phyloP scores from a whole-genome alignment of 2,888 invertebrate species.

The Meganola albula region DNA sequence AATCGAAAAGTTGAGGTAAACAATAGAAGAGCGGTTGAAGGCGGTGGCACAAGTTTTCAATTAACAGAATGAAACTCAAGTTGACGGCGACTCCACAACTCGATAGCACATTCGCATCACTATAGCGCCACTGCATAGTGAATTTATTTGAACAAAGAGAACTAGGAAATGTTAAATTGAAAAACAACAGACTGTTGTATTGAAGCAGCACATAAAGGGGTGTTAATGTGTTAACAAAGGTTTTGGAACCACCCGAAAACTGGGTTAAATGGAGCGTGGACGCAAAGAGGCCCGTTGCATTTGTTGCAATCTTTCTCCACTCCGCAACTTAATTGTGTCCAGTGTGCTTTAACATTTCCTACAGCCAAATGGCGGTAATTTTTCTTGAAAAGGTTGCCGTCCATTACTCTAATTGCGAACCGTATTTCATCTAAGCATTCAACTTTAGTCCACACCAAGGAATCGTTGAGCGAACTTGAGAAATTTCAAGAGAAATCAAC shows the following conservation, averaged over 20 bases:
- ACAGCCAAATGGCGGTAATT: constrained; percentile 69
- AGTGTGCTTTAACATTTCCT: constrained; percentile 60
- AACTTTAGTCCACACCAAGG: constrained; percentile 59
- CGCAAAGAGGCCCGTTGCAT: constrained; percentile 58
- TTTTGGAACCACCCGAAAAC: constrained; percentile 46
- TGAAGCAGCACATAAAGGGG: constrained; percentile 28
- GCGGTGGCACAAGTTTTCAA: constrained; percentile 47
- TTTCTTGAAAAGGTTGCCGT: constrained; percentile 59
- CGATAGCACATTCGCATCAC: constrained; percentile 23
- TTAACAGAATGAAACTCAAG: constrained; percentile 41
- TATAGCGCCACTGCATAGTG: constrained; percentile 16
- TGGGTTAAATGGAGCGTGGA: constrained; percentile 69
- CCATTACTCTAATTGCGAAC: constrained; percentile 75
- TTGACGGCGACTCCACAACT: constrained; percentile 26
- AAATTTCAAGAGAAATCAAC: constrained; percentile 61
- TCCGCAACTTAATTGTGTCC: constrained; percentile 63
- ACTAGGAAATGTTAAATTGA: constrained; percentile 8
- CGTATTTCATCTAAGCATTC: constrained; percentile 70
- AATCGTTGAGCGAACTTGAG: constrained; percentile 62
- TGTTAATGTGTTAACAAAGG: constrained; percentile 43
- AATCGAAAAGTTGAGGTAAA: constrained; percentile 43
- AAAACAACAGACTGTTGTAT: constrained; percentile 24
- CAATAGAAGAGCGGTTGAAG: constrained; percentile 42
- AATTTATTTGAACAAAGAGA: constrained; percentile 8
- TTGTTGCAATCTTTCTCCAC: constrained; percentile 71